A percentile compares a stretch with the other conserved stretches of the same genome.
Conservation (phyloP, 1,140 invertebrate genomes). For the Maniola jurtina region DNA sequence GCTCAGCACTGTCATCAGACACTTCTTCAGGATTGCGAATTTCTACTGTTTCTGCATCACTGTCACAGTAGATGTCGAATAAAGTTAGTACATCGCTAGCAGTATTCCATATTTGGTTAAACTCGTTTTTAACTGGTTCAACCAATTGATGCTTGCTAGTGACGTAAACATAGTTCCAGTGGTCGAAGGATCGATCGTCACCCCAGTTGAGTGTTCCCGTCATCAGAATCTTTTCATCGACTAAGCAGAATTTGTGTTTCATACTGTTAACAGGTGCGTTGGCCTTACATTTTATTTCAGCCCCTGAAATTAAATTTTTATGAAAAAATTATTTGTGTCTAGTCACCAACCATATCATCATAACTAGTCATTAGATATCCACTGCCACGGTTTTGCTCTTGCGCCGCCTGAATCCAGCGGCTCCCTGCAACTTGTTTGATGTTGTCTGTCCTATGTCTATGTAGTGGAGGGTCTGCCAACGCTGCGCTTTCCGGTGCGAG, state of each 20-base stretch:
- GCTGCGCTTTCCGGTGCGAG: no score
- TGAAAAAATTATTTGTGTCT: neutral
- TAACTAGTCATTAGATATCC: neutral
- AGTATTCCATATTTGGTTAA: constrained; percentile 61
- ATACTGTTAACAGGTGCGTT: constrained; percentile 52
- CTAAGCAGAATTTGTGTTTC: constrained; percentile 71
- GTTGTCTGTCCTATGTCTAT: no score
- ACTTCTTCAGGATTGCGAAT: constrained; percentile 36
- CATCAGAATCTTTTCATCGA: constrained; percentile 68
- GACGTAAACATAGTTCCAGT: constrained; percentile 73
- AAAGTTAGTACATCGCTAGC: constrained; percentile 42
- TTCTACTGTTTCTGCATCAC: constrained; percentile 47
- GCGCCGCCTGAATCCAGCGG: no score
- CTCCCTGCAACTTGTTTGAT: no score
- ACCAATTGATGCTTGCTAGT: constrained; percentile 64
- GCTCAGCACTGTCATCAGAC: constrained; percentile 33
- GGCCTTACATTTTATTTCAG: constrained; percentile 63
- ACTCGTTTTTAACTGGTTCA: constrained; percentile 59
- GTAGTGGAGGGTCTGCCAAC: no score
- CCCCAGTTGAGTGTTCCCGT: constrained; percentile 73
- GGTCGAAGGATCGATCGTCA: constrained; percentile 64
- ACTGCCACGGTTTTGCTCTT: no score
- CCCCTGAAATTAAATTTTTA: constrained; percentile 47
- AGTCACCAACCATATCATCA: neutral
- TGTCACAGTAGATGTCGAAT: constrained; percentile 37